Conservation (phyloP, 2,797 vertebrate species). For the Chaetophractus vellerosus region DNA sequence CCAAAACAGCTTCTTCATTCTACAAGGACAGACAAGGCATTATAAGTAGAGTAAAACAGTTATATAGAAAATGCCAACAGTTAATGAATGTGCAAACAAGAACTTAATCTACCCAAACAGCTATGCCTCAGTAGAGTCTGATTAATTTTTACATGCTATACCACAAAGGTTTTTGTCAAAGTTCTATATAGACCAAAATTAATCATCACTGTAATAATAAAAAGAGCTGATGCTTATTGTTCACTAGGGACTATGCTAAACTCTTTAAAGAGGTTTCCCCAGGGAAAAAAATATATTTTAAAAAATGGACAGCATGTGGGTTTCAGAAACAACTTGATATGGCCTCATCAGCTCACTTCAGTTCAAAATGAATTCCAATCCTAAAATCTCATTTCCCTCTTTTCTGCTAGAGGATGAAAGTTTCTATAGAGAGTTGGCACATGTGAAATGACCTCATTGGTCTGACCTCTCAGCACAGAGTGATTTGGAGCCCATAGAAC, state of each 20-base stretch:
- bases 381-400: background rate
- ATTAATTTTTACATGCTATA: conserved; percentile 35
- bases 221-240: background rate
- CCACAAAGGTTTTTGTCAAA: background rate
- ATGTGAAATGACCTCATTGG: background rate
- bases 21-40: conserved; percentile 85
- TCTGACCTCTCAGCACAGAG: background rate
- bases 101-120: background rate
- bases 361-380: conserved; percentile 5
- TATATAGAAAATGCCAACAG: conserved; percentile 22
- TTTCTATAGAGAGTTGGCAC: background rate
- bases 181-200: background rate
- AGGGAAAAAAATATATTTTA: background rate
- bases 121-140: background rate
- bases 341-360: background rate
- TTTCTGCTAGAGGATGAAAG: conserved; percentile 3
- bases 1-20: conserved; percentile 96
- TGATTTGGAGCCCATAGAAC: background rate
- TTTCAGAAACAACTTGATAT: conserved; percentile 28
- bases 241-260: background rate
- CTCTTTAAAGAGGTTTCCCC: background rate
- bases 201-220: conserved; percentile 5
- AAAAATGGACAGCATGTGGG: background rate
- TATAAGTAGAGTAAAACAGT: conserved; percentile 7
- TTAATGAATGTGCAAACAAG: background rate